phyloP scores from a whole-genome alignment of 2,888 invertebrate genomes.

The Brachycybe producta region DNA sequence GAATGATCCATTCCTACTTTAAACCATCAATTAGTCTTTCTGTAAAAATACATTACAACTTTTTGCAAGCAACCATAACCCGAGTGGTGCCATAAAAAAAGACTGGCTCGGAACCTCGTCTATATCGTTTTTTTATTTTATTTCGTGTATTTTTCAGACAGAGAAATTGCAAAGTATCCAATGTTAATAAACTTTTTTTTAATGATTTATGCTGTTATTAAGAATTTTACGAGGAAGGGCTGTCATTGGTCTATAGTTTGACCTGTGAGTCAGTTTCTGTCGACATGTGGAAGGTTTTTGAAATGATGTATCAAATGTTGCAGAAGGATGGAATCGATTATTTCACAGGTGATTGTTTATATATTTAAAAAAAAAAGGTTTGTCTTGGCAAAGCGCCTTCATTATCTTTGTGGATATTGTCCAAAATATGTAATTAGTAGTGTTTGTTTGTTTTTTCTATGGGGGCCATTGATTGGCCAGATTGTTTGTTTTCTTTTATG shows the following conservation, averaged over 20 bases:
- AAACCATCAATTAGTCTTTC: too few species aligned
- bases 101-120: too few species aligned
- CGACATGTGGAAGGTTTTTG: constrained; percentile 93
- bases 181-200: too few species aligned
- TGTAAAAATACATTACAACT: too few species aligned
- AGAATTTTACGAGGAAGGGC: constrained; percentile 96
- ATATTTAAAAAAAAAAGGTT: not conserved
- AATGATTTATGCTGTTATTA: constrained; percentile 22
- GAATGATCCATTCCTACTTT: too few species aligned
- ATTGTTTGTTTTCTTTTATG: too few species aligned
- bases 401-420: not conserved
- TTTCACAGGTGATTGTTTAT: constrained; percentile 42
- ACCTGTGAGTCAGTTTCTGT: constrained; percentile 76
- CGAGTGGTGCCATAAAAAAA: too few species aligned
- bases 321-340: constrained; percentile 90
- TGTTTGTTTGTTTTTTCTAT: not conserved
- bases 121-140: not conserved
- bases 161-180: too few species aligned
- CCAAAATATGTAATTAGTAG: not conserved
- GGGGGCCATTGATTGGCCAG: too few species aligned
- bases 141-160: too few species aligned
- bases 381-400: not conserved
- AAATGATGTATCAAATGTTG: constrained; percentile 72
- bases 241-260: constrained; percentile 80
- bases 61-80: too few species aligned